Evolutionary conservation across 2,888 invertebrate genomes (phyloP), one percentile per base, ranked within the genome.

Genomic region (Drosophila koepferae): DNA sequence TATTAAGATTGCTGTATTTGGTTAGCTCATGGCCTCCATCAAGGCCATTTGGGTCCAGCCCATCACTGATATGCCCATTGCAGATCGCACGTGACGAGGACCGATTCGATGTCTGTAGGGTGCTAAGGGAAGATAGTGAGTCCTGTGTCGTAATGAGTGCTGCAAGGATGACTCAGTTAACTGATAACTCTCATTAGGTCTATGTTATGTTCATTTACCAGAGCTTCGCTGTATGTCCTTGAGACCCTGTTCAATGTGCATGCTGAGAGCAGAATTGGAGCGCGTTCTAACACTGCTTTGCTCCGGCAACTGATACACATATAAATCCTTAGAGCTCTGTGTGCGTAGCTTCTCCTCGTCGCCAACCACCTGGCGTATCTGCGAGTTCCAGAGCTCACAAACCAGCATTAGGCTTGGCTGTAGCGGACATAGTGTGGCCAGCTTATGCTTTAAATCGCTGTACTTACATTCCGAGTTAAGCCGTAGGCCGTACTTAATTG

Each of bases 401-500:
- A 97, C 93, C 64, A 97, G 92, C 92, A 97, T 94, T 28, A 96
- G 95, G 81, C 94, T 93, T 1, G 94, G 93, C 71, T 94, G 93
- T 60, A 97, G 93, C 16, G 94, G 94, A 81, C 96, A 96, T 62
- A 96, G 92, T 12, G 94, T 94, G 3, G 95, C 94, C 23, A 98
- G 93, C 74, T 96, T 95, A 74, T 94, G 94, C 93, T 97, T 97
- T 48, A 98, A 92, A 67, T 96, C 96, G n/a, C 94, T 90, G 88
- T 97, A 97, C 54, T 96, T 96, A 72, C 96, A 97, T 81, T 98
- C 98, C 9, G 97, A 96, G 92, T 96, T 96, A 31, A 98, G 94
- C 2, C 97, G 94, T 71, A 98, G 94, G 1, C 98, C 98, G 92
- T 98, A 98, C 91, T 97, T 96, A 0, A 96, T 94, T 0, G 98